phyloP scores from a whole-genome alignment of 2,888 invertebrate species.

The Tanytarsus gracilentus region DNA sequence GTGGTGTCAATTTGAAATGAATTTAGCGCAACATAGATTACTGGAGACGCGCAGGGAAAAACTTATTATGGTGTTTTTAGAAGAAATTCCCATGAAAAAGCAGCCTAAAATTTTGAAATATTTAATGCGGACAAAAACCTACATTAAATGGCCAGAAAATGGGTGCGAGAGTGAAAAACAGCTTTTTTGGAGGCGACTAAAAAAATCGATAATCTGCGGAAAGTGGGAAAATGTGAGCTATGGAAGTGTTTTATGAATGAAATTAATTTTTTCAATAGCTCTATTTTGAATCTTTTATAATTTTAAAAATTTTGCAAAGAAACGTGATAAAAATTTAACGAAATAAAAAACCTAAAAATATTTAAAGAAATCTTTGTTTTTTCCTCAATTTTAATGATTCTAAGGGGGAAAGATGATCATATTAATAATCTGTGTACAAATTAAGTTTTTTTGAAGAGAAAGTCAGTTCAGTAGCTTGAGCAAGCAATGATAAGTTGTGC shows the following conservation, averaged over 20 bases:
- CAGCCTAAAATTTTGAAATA: constrained; percentile 56
- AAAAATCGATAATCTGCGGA: constrained; percentile 33
- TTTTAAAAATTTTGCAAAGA: too few species aligned
- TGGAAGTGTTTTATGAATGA: constrained; percentile 4
- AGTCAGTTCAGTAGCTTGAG: too few species aligned
- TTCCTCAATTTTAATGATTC: too few species aligned
- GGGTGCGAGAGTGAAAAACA: constrained; percentile 36
- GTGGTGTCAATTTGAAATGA: constrained; percentile 68
- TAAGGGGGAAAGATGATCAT: too few species aligned
- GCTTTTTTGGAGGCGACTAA: constrained; percentile 41
- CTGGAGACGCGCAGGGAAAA: constrained; percentile 54
- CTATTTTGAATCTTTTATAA: neutral
- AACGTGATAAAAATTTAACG: too few species aligned
- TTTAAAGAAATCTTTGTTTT: too few species aligned
- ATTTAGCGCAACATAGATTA: constrained; percentile 56
- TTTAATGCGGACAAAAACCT: constrained; percentile 59
- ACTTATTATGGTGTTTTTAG: constrained; percentile 54
- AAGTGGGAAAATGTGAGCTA: constrained; percentile 25
- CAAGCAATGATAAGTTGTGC: too few species aligned
- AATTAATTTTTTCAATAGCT: neutral
- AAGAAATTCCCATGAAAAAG: constrained; percentile 52
- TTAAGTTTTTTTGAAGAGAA: too few species aligned
- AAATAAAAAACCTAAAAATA: too few species aligned
- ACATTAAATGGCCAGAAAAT: constrained; percentile 55
- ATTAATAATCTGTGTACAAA: too few species aligned